phyloP scores from a whole-genome alignment of 2,113 vertebrate species.

The Pygoscelis antarcticus region DNA sequence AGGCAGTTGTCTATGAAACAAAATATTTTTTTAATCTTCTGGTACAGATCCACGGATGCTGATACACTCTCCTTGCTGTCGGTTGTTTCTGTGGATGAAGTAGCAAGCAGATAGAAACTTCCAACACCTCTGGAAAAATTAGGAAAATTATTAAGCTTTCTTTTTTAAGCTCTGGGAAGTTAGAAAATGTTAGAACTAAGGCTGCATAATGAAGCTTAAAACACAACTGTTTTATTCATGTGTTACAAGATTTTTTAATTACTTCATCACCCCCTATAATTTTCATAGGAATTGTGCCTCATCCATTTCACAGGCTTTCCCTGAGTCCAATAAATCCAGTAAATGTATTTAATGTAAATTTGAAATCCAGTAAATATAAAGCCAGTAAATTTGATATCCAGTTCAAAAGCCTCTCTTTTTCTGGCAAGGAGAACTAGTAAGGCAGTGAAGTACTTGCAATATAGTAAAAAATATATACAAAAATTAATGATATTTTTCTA shows the following conservation, averaged over 20 bases:
- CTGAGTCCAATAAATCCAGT: neutral
- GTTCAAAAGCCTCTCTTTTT: neutral
- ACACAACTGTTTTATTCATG: neutral
- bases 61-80: neutral
- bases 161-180: neutral
- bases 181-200: neutral
- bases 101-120: neutral
- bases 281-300: neutral
- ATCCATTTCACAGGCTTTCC: neutral
- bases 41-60: neutral
- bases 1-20: neutral
- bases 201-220: neutral
- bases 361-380: neutral
- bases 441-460: neutral
- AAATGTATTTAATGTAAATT: neutral
- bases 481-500: neutral
- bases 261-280: neutral
- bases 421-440: neutral
- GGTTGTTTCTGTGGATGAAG: neutral
- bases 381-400: neutral
- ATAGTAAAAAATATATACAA: neutral
- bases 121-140: neutral
- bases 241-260: neutral
- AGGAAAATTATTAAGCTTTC: neutral
- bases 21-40: neutral